Evolutionary conservation across 2,113 vertebrate species (phyloP).

Genomic region (Petroica traversi): DNA sequence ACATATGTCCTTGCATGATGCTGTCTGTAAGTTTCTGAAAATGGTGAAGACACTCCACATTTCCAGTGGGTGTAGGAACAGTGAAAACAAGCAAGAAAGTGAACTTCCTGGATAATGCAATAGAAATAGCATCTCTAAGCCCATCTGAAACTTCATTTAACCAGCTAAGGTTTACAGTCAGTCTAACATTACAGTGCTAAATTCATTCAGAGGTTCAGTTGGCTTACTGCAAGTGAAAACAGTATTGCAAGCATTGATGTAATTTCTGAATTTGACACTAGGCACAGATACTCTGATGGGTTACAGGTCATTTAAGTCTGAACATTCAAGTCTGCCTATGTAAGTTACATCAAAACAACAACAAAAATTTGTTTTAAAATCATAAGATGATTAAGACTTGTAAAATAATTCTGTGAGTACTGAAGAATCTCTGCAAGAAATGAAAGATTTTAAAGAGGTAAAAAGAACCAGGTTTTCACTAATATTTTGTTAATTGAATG

Average conservation of each 20-base stretch:
- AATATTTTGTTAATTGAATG: neutral
- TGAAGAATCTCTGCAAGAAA: neutral
- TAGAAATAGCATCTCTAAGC: neutral
- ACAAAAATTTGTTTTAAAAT: neutral
- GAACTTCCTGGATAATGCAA: neutral
- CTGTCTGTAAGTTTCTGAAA: conserved; percentile 40
- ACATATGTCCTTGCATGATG: conserved; percentile 12
- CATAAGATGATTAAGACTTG: neutral
- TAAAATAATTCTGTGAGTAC: neutral
- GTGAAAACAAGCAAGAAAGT: conserved; percentile 18
- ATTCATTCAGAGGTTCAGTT: neutral
- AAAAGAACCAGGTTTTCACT: neutral
- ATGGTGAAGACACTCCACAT: conserved; percentile 16
- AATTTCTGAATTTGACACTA: neutral
- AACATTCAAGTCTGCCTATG: neutral
- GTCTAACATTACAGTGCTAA: neutral
- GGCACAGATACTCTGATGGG: neutral
- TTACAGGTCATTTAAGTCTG: neutral
- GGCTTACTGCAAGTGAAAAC: neutral
- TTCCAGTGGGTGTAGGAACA: conserved; percentile 27
- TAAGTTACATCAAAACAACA: neutral
- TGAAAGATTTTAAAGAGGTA: neutral
- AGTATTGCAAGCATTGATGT: neutral
- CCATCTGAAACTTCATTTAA: conserved; percentile 11
- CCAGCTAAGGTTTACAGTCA: neutral